These are phyloP conservation scores for Macrosiphum euphorbiae DNA, from an alignment of 2,888 invertebrate genomes.

Conservation along the genomic window DNA sequence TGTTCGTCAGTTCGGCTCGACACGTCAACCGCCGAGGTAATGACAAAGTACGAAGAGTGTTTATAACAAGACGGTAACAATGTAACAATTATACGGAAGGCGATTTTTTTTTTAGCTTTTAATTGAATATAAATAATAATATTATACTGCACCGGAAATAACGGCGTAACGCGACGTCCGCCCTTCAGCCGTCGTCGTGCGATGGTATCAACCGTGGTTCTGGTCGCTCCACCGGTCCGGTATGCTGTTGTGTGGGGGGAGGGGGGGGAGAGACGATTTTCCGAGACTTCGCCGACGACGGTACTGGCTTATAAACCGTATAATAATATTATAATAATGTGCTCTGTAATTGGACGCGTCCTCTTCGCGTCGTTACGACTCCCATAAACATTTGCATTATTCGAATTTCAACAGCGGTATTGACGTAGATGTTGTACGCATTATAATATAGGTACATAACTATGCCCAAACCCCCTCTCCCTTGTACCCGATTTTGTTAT, in stretches of 20 bases:
- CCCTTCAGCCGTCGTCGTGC: too few relatives aligned
- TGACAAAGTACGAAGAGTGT: not conserved
- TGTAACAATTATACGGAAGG: not conserved
- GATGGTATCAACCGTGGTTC: not conserved
- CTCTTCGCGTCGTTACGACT: not conserved
- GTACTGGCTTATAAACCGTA: not conserved
- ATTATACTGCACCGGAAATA: not conserved
- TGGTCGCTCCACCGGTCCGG: not conserved
- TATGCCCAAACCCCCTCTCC: not conserved
- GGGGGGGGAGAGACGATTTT: not conserved
- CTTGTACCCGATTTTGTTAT: too few relatives aligned
- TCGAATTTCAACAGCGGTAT: not conserved
- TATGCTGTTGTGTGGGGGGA: accelerated
- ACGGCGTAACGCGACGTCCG: not conserved
- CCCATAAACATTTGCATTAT: conserved; percentile 12
- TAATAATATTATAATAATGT: not conserved
- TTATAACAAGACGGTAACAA: not conserved
- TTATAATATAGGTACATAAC: too few relatives aligned
- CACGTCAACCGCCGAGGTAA: not conserved
- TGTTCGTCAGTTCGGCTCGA: not conserved
- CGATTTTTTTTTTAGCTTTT: not conserved
- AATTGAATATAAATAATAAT: not conserved
- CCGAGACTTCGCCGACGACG: not conserved
- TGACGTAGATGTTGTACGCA: not conserved
- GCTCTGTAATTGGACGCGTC: conserved; percentile 4